Evolutionary conservation across 2,888 invertebrate genomes (phyloP).

Genomic region (Leptarthrus brevirostris): DNA sequence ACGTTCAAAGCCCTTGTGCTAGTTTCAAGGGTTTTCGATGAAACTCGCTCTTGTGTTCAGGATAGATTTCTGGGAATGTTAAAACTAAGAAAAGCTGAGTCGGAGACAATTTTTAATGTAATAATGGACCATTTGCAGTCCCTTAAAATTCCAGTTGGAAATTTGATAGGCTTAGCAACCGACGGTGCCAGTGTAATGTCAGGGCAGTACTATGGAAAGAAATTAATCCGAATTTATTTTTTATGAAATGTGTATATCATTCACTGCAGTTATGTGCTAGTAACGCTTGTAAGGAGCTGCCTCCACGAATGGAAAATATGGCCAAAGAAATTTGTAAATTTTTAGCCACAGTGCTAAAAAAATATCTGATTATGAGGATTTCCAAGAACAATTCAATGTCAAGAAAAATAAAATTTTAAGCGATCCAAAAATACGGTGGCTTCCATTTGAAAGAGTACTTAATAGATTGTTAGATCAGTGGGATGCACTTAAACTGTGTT

Average conservation of each 20-base stretch:
- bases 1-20: no score
- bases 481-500: no score
- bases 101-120: background rate
- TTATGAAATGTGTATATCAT: conserved; percentile 58
- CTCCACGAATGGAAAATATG: conserved; percentile 56
- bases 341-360: conserved; percentile 56
- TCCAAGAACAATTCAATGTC: conserved; percentile 50
- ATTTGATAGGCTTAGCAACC: no score
- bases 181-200: no score
- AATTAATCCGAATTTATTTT: conserved; percentile 53
- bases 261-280: conserved; percentile 58
- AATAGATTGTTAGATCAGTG: no score
- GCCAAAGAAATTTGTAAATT: conserved; percentile 56
- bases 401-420: background rate
- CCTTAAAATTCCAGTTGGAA: background rate
- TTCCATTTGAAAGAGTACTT: background rate
- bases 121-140: background rate
- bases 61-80: no score
- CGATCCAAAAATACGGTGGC: background rate
- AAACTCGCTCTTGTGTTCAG: no score
- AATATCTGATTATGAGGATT: conserved; percentile 49
- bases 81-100: no score
- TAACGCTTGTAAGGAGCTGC: conserved; percentile 57
- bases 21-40: no score
- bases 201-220: background rate